Base-by-base conservation (phyloP, 2,113 vertebrate species). In the Cnemophilus loriae region DNA sequence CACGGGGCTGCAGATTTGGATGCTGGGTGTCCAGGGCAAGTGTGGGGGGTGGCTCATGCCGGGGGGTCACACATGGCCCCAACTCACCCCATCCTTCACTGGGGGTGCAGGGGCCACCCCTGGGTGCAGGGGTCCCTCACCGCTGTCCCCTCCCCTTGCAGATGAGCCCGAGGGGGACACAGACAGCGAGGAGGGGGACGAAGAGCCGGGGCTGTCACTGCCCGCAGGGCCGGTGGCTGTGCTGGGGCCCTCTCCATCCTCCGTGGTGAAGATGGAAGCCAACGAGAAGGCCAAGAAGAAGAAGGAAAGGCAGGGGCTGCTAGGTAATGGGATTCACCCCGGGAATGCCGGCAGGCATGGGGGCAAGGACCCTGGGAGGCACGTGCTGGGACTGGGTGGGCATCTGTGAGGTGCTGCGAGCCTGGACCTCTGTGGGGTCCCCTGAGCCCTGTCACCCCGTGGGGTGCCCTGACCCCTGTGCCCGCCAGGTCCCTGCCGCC, bases 221-320 rank as follows among this genome's bases (percentile, higher is more conserved):
- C 28, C 98, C 3, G 55, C 98, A 4, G 95, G 98, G 22, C 84
- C 97, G 2, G 61, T 98, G 30, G 93, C 98, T 0, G n/a, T 98
- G 93, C 98, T 98, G 32, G 99, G 98, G 17, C 99, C 99, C 11
- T 99, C 99, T 9, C 99, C 99, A 0, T 99, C 99, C 14, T 99
- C 99, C 0, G 97, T 99, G 85, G 99, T 99, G 86, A 99, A 99
- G 96, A 99, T 99, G 97, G 99, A 99, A 90, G 99, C 99, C 96
- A 99, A 99, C 83, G 99, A 99, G 96, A 99, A 99, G 95, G 99
- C 99, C 21, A 98, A 99, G 97, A 99, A 99, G 97, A 99, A 99
- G 96, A 99, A 98, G 85, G 99, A 99, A 91, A 98, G 99, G 84
- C 99, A 99, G 97, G 98, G 99, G 18, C 96, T 99, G 93, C 98